Conservation (phyloP, 2,113 vertebrate genomes). For the Casuarius casuarius region DNA sequence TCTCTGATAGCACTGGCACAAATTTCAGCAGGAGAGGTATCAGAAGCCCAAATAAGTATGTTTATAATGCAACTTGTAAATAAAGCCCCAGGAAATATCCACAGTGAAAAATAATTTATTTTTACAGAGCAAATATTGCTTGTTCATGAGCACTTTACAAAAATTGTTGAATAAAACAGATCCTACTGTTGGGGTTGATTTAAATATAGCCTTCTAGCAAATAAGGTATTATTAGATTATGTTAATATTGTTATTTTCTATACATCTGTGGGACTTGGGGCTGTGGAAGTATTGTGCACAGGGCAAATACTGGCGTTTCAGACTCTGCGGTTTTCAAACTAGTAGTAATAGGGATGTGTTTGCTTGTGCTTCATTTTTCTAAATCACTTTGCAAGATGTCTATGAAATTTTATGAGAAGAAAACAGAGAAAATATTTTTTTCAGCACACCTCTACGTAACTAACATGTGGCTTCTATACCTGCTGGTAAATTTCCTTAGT, state of each 20-base stretch:
- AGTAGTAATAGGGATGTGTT: not conserved
- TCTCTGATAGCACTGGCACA: not conserved
- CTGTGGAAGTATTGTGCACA: not conserved
- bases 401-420: not conserved
- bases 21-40: not conserved
- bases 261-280: not conserved
- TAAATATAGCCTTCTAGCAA: not conserved
- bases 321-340: not conserved
- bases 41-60: not conserved
- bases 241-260: not conserved
- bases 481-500: not conserved
- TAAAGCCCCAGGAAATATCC: not conserved
- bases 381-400: not conserved
- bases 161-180: not conserved
- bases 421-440: not conserved
- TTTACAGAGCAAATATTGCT: not conserved
- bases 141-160: not conserved
- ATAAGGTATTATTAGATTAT: not conserved
- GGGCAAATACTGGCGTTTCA: not conserved
- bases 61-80: not conserved
- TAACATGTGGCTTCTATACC: not conserved
- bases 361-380: not conserved
- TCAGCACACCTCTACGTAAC: not conserved
- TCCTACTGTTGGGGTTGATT: not conserved
- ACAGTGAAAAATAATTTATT: not conserved